These are phyloP conservation scores for Dromius quadrimaculatus DNA, from an alignment of 2,888 invertebrate genomes.

Conservation along the genomic window DNA sequence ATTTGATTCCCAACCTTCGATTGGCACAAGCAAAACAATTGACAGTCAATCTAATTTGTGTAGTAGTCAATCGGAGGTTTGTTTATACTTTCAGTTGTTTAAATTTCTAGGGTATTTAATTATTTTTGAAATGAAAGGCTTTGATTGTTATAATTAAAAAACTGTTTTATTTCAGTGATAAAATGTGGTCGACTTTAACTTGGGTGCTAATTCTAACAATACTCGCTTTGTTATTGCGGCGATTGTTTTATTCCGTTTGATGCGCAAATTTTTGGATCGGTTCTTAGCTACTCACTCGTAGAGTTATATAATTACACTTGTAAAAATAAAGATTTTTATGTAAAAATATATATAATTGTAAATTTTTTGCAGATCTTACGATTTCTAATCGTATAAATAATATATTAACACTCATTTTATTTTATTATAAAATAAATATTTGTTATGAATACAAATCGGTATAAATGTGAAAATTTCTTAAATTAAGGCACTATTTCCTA, in stretches of 20 bases:
- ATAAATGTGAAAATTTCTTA: slow-evolving; percentile 25
- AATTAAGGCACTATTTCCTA: slow-evolving; percentile 5
- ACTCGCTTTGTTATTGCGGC: slow-evolving; percentile 66
- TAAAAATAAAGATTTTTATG: slow-evolving; percentile 37
- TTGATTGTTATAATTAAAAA: slow-evolving; percentile 57
- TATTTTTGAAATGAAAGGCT: too few species aligned
- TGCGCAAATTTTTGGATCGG: background rate
- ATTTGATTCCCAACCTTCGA: background rate
- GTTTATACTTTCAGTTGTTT: too few species aligned
- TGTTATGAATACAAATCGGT: background rate
- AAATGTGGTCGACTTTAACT: slow-evolving; percentile 68
- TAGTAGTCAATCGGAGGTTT: too few species aligned
- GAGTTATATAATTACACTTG: slow-evolving; percentile 30
- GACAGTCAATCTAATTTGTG: too few species aligned
- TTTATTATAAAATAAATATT: slow-evolving; percentile 37
- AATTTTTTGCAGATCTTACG: slow-evolving; percentile 22
- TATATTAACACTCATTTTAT: background rate
- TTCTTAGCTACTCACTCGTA: slow-evolving; percentile 14
- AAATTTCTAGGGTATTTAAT: too few species aligned
- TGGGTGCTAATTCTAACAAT: slow-evolving; percentile 67
- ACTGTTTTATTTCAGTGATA: slow-evolving; percentile 66
- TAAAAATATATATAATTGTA: slow-evolving; percentile 38
- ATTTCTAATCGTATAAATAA: slow-evolving; percentile 2
- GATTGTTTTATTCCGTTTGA: slow-evolving; percentile 63
- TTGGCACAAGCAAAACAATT: too few species aligned